Evolutionary conservation across 2,888 invertebrate species (phyloP), one percentile per base, ranked within the genome.

Genomic region (Chesias legatella): DNA sequence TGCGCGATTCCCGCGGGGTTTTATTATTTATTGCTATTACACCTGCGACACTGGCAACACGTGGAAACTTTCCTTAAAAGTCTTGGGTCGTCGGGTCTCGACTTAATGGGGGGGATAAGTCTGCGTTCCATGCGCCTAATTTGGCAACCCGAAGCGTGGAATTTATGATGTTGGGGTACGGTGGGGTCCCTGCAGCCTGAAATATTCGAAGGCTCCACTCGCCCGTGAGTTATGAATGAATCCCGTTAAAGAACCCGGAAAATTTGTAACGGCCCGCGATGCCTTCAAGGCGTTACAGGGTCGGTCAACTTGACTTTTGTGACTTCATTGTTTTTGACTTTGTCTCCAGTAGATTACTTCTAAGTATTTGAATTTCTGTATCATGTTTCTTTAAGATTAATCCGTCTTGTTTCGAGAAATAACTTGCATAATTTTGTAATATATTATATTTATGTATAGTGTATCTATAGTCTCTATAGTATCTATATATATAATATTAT

Each of bases 181-280:
- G 72, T 72, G 77, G 73, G 67, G 75, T 64, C 67, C 72, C 66
- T 77, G 73, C 80, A 73, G 79, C 74, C 77, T 85, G 85, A 83
- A 88, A 88, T 85, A 85, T 86, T 86, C 79, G 86, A 83, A 83
- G 76, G 80, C 78, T 82, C 80, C 82, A 79, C 80, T 86, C 85
- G 80, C 53, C 83, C 84, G 83, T 83, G 81, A 85, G 85, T 88
- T 88, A 88, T 88, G 88, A 85, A 88, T 84, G 86, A 84, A 84
- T 81, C 84, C 82, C 79, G 85, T 77, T 81, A 84, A 85, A 86
- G 82, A 85, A 79, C 79, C 85, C 82, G 84, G 85, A 88, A 85
- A 86, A 86, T 85, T 86, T 82, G 74, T 75, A 81, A 76, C 84
- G 74, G 75, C 72, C 62, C 67, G 64, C 66, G 62, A 67, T 56